Evolutionary conservation across 2,113 vertebrate genomes (phyloP).

Genomic region (Rhagologus leucostigma): DNA sequence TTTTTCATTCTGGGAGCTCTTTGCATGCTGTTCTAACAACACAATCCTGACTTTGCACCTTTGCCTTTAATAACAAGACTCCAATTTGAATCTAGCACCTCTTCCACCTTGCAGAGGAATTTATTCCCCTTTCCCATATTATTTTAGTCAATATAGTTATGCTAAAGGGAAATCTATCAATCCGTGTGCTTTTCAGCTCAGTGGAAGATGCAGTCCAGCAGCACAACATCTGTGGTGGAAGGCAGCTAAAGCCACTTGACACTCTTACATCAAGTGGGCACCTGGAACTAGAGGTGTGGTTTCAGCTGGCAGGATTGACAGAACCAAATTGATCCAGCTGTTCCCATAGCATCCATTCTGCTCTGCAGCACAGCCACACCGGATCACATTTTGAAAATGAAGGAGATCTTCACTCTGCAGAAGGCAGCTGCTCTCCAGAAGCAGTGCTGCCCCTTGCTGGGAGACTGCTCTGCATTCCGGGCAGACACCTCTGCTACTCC

Average conservation of each 20-base stretch:
- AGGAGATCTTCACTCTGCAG: background rate
- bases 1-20: background rate
- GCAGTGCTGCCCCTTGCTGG: constrained; percentile 57
- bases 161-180: background rate
- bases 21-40: background rate
- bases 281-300: background rate
- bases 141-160: background rate
- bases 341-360: background rate
- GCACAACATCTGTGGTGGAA: background rate
- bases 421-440: constrained; percentile 10
- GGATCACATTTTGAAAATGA: background rate
- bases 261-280: background rate
- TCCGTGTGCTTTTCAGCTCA: background rate
- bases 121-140: background rate
- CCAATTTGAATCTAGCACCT: background rate
- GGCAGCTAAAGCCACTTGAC: background rate
- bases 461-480: constrained; percentile 22
- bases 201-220: background rate
- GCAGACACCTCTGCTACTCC: background rate
- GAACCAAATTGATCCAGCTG: background rate
- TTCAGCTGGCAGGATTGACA: background rate
- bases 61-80: background rate
- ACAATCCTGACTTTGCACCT: background rate
- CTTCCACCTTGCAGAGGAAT: background rate
- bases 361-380: background rate